phyloP scores from a whole-genome alignment of 2,888 invertebrate species.

The Athalia rosae region DNA sequence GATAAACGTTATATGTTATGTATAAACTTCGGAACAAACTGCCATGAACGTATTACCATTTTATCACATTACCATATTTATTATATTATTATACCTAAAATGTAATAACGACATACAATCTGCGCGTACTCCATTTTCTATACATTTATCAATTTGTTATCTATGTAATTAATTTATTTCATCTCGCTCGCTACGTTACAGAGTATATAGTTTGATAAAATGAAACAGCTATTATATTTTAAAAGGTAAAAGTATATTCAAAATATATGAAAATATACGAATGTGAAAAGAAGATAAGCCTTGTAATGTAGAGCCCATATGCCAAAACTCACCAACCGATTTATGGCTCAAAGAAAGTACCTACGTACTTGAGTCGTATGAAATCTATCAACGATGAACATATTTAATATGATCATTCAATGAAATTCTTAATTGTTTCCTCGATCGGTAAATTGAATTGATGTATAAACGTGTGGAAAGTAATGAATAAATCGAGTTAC shows the following conservation, averaged over 20 bases:
- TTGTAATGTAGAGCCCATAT: not conserved
- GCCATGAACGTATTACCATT: conserved; percentile 26
- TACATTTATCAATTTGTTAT: conserved; percentile 7
- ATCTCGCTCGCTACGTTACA: not conserved
- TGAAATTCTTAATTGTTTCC: not conserved
- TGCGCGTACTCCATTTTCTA: not conserved
- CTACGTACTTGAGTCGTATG: not conserved
- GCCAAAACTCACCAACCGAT: not conserved
- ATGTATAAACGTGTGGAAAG: conserved; percentile 21
- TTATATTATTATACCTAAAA: not conserved
- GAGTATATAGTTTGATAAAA: not conserved
- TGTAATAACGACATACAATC: not conserved
- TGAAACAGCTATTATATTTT: not conserved
- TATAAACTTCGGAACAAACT: conserved; percentile 12
- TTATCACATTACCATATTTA: conserved; percentile 20
- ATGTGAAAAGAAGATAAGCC: not conserved
- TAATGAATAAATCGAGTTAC: conserved; percentile 6
- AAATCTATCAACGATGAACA: not conserved
- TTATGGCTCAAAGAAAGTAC: not conserved
- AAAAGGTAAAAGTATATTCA: not conserved
- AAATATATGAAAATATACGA: not conserved
- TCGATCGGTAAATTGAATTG: conserved; percentile 3
- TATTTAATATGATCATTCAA: not conserved
- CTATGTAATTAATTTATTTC: conserved; percentile 20
- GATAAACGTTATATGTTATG: not conserved